These are phyloP conservation scores for Aleiodes leptofemur DNA, from an alignment of 2,888 invertebrate species.

Conservation along the genomic window DNA sequence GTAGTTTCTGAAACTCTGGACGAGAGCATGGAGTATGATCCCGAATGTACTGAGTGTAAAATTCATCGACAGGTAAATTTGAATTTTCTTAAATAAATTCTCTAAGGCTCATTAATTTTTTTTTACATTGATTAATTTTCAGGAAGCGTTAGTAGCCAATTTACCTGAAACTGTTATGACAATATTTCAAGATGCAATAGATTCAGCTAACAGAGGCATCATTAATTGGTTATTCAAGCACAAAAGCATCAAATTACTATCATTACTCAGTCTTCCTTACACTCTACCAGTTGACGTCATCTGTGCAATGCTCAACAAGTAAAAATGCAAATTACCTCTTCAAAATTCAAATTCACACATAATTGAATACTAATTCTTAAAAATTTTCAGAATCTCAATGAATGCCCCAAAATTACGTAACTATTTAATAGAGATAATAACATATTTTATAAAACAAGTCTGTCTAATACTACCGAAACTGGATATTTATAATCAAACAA, in stretches of 20 bases:
- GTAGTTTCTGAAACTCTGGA: slow-evolving; percentile 86
- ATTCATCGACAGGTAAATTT: slow-evolving; percentile 86
- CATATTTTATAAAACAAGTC: slow-evolving; percentile 80
- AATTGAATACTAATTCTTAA: slow-evolving; percentile 2
- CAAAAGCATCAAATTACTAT: slow-evolving; percentile 87
- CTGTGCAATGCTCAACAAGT: slow-evolving; percentile 92
- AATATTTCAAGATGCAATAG: slow-evolving; percentile 94
- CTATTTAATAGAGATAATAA: slow-evolving; percentile 79
- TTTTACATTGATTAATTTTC: slow-evolving; percentile 54
- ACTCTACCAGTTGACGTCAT: slow-evolving; percentile 92
- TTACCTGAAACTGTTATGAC: slow-evolving; percentile 93
- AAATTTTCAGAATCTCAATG: slow-evolving; percentile 80
- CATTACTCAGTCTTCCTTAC: slow-evolving; percentile 89
- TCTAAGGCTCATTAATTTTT: not conserved
- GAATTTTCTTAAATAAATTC: not conserved
- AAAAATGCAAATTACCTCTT: slow-evolving; percentile 74
- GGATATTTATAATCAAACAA: slow-evolving; percentile 69
- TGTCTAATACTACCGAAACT: slow-evolving; percentile 76
- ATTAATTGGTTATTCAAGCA: slow-evolving; percentile 94
- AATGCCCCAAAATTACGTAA: slow-evolving; percentile 84
- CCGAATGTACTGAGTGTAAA: slow-evolving; percentile 92
- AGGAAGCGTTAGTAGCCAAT: slow-evolving; percentile 92
- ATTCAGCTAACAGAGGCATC: slow-evolving; percentile 92
- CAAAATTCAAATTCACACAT: slow-evolving; percentile 3
- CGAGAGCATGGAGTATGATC: slow-evolving; percentile 86